phyloP scores from a whole-genome alignment of 1,140 invertebrate genomes.

The Orchestia grillus region DNA sequence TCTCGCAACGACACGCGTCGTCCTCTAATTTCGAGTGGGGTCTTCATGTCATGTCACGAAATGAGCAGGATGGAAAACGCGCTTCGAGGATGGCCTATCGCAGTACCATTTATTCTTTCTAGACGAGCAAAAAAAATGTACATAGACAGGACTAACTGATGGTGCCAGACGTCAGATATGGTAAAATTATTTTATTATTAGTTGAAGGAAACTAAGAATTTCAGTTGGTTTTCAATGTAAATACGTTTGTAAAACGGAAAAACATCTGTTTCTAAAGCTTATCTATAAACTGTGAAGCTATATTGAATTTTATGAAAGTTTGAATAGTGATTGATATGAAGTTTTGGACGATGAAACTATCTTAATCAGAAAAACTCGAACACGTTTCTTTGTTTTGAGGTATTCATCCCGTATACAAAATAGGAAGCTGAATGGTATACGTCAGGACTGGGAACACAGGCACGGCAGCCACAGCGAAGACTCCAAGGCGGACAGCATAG shows the following conservation, averaged over 20 bases:
- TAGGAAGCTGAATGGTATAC: not conserved
- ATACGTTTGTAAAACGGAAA: not conserved
- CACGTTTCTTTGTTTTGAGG: not conserved
- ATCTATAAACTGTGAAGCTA: not conserved
- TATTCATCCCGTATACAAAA: not conserved
- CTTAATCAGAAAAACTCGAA: not conserved
- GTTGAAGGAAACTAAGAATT: not conserved
- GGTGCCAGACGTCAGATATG: not conserved
- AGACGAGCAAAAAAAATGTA: not conserved
- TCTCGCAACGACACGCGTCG: not conserved
- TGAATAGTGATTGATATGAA: not conserved
- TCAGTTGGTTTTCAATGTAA: not conserved
- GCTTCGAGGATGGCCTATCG: not conserved
- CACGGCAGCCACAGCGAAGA: not conserved
- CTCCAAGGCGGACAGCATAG: not conserved
- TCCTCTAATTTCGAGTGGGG: not conserved
- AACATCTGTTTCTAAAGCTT: not conserved
- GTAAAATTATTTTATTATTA: not conserved
- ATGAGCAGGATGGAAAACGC: not conserved
- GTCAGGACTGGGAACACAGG: not conserved
- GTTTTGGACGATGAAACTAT: not conserved
- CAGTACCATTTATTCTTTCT: not conserved
- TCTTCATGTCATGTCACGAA: not conserved
- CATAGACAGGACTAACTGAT: not conserved
- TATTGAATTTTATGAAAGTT: not conserved